phyloP scores from a whole-genome alignment of 2,113 vertebrate genomes.

The Pipa parva region DNA sequence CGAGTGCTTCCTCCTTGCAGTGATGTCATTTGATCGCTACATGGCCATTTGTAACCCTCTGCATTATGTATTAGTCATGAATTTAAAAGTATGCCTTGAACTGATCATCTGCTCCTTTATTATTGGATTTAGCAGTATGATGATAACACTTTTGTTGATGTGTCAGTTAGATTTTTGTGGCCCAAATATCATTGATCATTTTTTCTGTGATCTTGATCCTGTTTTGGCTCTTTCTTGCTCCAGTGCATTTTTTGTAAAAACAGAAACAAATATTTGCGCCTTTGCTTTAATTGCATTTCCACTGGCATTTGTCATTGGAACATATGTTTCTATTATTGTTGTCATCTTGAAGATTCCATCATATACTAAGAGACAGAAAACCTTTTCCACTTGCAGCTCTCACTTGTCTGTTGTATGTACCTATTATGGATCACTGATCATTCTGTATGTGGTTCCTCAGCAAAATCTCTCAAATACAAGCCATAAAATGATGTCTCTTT shows the following conservation, averaged over 20 bases:
- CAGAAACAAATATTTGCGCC: slow-evolving; percentile 32
- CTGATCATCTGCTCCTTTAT: neutral
- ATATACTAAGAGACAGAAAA: neutral
- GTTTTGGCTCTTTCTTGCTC: slow-evolving; percentile 45
- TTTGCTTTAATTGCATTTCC: slow-evolving; percentile 35
- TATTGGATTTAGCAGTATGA: neutral
- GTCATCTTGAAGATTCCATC: neutral
- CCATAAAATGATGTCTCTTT: neutral
- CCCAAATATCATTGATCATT: slow-evolving; percentile 9
- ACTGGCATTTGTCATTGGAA: slow-evolving; percentile 37
- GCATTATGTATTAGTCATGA: slow-evolving; percentile 7
- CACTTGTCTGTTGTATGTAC: neutral
- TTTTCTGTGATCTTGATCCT: slow-evolving; percentile 18
- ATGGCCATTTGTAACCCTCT: slow-evolving; percentile 21
- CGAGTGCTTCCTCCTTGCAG: slow-evolving; percentile 37
- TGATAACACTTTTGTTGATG: neutral
- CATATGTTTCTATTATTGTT: neutral
- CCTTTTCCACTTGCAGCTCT: slow-evolving; percentile 4
- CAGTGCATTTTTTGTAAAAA: slow-evolving; percentile 33
- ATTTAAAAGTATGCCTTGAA: neutral
- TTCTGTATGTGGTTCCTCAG: slow-evolving; percentile 6
- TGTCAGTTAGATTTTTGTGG: slow-evolving; percentile 21
- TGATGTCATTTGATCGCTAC: slow-evolving; percentile 21
- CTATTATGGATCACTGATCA: neutral
- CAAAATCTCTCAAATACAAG: slow-evolving; percentile 29